Percentiles rank a stretch among this genome's conserved stretches.
Conservation (phyloP, 2,113 vertebrate genomes). For the Aptenodytes forsteri region DNA sequence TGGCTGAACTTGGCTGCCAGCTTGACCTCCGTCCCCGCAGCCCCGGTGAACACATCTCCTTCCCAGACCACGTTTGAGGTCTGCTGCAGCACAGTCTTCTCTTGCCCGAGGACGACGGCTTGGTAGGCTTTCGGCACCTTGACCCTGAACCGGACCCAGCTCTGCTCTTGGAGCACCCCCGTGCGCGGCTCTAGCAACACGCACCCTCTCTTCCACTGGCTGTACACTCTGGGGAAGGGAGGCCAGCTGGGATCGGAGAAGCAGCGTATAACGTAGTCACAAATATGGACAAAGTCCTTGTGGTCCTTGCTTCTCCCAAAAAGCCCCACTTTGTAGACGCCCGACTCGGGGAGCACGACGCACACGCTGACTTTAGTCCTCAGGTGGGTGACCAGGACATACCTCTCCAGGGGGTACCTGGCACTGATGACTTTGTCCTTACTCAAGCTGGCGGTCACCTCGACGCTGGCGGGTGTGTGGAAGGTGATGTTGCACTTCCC, state of each 20-base stretch:
- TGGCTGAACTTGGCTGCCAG: conserved; percentile 63
- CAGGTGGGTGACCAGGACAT: conserved; percentile 77
- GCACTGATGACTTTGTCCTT: conserved; percentile 13
- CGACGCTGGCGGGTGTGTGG: background rate
- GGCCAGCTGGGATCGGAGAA: conserved; percentile 13
- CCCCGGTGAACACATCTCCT: conserved; percentile 67
- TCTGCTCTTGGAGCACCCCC: conserved; percentile 73
- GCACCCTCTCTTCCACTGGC: conserved; percentile 77
- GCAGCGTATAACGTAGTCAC: conserved; percentile 78
- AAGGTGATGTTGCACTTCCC: conserved; percentile 83
- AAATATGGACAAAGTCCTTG: conserved; percentile 73
- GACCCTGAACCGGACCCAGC: conserved; percentile 78
- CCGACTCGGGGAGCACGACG: conserved; percentile 50
- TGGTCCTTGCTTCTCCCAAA: conserved; percentile 59
- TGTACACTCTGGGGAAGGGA: conserved; percentile 78
- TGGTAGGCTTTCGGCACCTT: conserved; percentile 73
- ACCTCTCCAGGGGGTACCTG: conserved; percentile 59
- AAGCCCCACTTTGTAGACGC: conserved; percentile 75
- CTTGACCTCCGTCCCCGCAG: conserved; percentile 50
- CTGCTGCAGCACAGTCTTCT: conserved; percentile 65
- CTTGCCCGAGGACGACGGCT: conserved; percentile 70
- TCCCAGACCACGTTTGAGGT: conserved; percentile 80
- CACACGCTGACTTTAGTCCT: conserved; percentile 78
- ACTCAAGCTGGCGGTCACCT: conserved; percentile 27
- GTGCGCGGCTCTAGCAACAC: conserved; percentile 79